Base-by-base conservation (phyloP, 2,797 vertebrate species). In the Halcyon leucocephala region DNA sequence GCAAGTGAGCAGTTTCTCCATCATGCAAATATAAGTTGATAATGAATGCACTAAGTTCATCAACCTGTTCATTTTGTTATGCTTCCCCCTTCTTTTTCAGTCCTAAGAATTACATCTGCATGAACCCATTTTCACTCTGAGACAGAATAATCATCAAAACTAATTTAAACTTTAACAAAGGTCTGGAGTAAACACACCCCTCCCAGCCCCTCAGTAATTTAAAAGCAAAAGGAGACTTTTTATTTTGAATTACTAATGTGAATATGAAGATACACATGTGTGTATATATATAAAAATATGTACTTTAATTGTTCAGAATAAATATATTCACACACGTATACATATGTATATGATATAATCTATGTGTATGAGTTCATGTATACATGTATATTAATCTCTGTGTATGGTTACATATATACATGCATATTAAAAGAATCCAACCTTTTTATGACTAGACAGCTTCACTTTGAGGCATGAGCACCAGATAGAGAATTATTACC, bases 11-110 rank as follows among this genome's bases (percentile, higher is more conserved):
- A 78, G 60, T 83, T 94, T 91, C 90, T 78, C 89, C 72, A 83
- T 93, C 85, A 86, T 88, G 94, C 67, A 95, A 93, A 91, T 73
- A 25, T 48, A 92, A 66, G 29, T 25, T 73, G 81, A 66, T 92
- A 96, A 96, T 72, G 84, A 95, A 87, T 67, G 41, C 37, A 42
- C 2, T 6, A 44, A 88, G 76, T 80, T 93, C 76, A 96, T 92
- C 81, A 87, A 74, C 49, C 22, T 88, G 65, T n/a, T 83, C 20
- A 15, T 88, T 94, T 92, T 88, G 41, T 86, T 55, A 46, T 0
- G 4, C 28, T 82, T 82, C 31, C 6, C 7, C 6, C 5, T 57
- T 61, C n/a, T 82, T 85, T 62, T 90, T 51, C 26, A 78, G 33
- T n/a, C 22, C 10, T 0, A 1, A 81, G 85, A 90, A 81, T 67